Evolutionary conservation across 92 coral and sea anemone species (phyloP), one percentile per base, ranked within the genome.

Genomic region (Ricordea florida): DNA sequence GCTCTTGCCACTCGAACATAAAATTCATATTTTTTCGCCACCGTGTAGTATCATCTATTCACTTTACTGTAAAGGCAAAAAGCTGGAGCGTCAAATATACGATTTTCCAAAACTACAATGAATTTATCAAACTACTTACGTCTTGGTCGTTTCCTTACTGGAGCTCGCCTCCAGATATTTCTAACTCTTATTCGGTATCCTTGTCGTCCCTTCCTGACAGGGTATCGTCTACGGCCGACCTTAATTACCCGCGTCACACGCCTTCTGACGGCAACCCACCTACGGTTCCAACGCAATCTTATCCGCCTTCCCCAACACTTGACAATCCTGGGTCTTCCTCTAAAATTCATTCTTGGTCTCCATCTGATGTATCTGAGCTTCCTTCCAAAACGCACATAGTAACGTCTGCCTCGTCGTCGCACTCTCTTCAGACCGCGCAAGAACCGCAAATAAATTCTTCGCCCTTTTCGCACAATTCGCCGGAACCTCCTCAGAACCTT

Each of bases 271-370:
- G 6, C 1, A 9, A 28, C 30, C 40, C 38, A 41, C 31, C 3
- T 53, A 0, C 27, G 11, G 14, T 31, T n/a, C n/a, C n/a, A n/a
- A n/a, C n/a, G n/a, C 30, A 20, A 11, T 3, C 22, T 20, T 17
- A 10, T 56, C 28, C 37, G 56, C 30, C 18, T 53, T 40, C 53
- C 14, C 17, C 77, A 53, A 21, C 37, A 70, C 30, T 6, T 16
- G 6, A 70, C 77, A 37, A 36, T 0, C 30, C 77, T 63, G 13
- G 20, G n/a, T 29, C 16, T 21, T 10, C 66, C 42, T 55, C 37
- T 70, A 65, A 70, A 70, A 13, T 53, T 50, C 24, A 70, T 37
- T 42, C 20, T 55, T 41, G 56, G 43, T 9, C 2, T 37, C 77
- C 77, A 53, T 27, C 23, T 38, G 11, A 70, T 6, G 45, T 55